Conservation (phyloP, 35 echinoderm and acorn worm genomes). For the Apostichopus japonicus region DNA sequence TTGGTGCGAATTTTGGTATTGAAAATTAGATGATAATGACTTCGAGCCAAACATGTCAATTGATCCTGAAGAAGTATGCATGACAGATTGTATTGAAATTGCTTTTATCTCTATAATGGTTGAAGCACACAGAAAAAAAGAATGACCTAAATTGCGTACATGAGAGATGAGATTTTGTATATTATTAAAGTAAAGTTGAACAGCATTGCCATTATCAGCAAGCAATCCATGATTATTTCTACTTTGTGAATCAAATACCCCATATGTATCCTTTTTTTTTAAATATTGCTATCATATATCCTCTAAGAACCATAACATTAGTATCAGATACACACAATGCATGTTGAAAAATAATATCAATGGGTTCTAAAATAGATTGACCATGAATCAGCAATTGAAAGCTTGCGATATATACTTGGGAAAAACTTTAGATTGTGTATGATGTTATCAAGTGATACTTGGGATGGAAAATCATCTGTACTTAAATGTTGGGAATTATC, state of each 20-base stretch:
- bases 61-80: neutral
- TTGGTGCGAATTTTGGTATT: constrained; percentile 11
- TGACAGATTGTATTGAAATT: neutral
- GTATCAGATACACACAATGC: neutral
- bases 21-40: constrained; percentile 7
- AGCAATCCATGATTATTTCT: neutral
- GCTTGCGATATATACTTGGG: constrained; percentile 1
- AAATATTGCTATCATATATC: neutral
- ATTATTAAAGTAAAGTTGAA: neutral
- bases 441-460: neutral
- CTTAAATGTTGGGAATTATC: neutral
- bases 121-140: neutral
- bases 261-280: neutral
- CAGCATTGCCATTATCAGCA: neutral
- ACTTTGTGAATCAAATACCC: constrained; percentile 12
- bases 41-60: constrained; percentile 10
- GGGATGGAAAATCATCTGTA: neutral
- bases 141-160: neutral
- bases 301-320: neutral
- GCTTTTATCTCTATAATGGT: constrained; percentile 1
- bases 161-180: neutral
- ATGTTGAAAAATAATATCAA: neutral
- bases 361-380: neutral
- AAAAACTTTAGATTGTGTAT: neutral
- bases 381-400: neutral